A percentile compares a stretch with the other conserved stretches of the same genome.
Conservation (phyloP, 2,113 vertebrate species). For the Typhlomys cinereus region DNA sequence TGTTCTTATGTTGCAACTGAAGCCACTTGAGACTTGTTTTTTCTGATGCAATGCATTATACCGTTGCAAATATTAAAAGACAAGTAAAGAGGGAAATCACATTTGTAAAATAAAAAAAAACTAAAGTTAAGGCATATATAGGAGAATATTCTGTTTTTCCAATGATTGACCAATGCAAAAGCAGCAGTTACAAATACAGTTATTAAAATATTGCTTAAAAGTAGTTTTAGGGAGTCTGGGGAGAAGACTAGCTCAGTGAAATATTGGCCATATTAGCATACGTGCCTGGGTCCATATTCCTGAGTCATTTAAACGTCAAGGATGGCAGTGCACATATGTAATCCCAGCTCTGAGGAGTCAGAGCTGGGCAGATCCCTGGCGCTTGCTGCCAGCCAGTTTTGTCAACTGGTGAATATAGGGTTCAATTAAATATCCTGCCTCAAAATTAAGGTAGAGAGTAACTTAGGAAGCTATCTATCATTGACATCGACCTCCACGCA, state of each 20-base stretch:
- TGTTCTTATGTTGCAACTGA: slow-evolving; percentile 4
- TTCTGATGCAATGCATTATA: neutral
- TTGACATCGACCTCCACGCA: neutral
- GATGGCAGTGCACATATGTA: neutral
- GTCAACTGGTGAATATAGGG: too few relatives aligned
- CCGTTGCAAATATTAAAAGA: neutral
- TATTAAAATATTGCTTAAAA: slow-evolving; percentile 31
- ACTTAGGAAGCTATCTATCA: neutral
- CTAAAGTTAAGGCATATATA: neutral
- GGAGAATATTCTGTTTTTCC: neutral
- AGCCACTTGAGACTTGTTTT: neutral
- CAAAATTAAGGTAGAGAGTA: neutral
- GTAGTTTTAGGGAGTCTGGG: neutral
- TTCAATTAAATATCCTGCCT: neutral
- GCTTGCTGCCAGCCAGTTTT: neutral
- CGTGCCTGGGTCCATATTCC: neutral
- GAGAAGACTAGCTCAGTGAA: neutral
- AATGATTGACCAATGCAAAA: neutral
- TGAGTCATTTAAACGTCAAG: neutral
- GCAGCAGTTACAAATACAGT: neutral
- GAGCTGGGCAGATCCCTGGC: neutral
- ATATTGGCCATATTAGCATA: neutral
- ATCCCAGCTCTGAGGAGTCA: neutral
- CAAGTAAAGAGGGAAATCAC: neutral
- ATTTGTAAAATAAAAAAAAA: slow-evolving; percentile 20